Evolutionary conservation across 1,140 invertebrate genomes (phyloP).

Genomic region (Cherax destructor): DNA sequence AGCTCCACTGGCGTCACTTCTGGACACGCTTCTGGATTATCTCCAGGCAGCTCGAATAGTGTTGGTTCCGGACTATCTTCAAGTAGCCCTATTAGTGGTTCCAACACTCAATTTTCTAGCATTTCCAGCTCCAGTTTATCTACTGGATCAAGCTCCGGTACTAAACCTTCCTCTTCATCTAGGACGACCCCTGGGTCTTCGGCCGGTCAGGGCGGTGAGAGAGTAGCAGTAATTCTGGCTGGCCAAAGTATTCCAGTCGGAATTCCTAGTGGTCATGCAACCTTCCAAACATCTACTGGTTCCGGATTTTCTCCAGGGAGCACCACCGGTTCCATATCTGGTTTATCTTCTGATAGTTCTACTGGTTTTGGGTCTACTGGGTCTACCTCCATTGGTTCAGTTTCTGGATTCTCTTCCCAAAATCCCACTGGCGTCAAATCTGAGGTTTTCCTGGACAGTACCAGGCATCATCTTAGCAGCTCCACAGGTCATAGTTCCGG

Average conservation of each 20-base stretch:
- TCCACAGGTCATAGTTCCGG: background rate
- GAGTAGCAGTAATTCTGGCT: slow-evolving; percentile 12
- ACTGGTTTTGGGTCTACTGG: background rate
- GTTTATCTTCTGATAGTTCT: background rate
- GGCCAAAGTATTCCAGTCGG: slow-evolving; percentile 1
- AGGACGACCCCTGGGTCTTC: background rate
- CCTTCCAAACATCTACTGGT: background rate
- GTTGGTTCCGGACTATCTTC: background rate
- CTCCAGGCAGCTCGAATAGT: background rate
- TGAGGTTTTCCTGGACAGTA: no score
- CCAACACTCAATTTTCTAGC: background rate
- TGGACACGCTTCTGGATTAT: background rate
- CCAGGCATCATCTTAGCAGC: no score
- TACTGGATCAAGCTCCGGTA: background rate
- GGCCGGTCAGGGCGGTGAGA: background rate
- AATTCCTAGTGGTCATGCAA: background rate
- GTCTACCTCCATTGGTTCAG: background rate
- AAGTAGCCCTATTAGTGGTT: background rate
- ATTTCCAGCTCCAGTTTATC: background rate
- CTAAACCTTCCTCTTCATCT: background rate
- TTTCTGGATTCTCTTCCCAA: no score
- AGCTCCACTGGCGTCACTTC: background rate
- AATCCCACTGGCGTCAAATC: no score
- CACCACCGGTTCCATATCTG: background rate
- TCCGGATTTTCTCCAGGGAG: background rate